Conservation (phyloP, 2,797 vertebrate species). For the Anomalospiza imberbis region DNA sequence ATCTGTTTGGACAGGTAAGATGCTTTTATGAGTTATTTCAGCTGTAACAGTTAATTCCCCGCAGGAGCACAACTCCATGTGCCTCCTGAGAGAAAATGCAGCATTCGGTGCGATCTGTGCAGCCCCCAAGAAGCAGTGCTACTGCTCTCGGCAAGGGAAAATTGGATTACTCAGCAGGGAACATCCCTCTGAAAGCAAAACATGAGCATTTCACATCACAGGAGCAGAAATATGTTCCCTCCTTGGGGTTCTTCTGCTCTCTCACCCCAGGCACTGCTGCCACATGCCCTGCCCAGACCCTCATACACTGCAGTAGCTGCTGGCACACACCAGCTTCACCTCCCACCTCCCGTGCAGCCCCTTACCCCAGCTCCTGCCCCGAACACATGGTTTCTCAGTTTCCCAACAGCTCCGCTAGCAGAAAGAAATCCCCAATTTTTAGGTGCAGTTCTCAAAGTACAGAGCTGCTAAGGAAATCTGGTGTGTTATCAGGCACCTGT, state of each 20-base stretch:
- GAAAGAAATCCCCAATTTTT: not conserved
- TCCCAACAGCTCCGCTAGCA: not conserved
- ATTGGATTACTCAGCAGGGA: not conserved
- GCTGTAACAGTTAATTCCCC: not conserved
- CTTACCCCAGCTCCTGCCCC: not conserved
- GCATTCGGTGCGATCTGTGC: fast-evolving
- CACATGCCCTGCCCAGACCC: not conserved
- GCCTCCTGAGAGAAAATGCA: fast-evolving
- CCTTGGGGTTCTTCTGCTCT: not conserved
- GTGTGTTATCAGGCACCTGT: not conserved
- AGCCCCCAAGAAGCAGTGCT: not conserved
- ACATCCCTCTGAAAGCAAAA: not conserved
- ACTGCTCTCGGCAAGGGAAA: not conserved
- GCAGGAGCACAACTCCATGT: not conserved
- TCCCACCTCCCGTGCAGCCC: not conserved
- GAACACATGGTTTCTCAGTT: not conserved
- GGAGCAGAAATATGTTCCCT: not conserved
- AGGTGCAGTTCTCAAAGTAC: not conserved
- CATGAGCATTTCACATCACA: not conserved
- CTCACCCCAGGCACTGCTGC: not conserved
- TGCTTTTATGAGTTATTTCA: not conserved
- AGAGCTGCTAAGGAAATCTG: not conserved
- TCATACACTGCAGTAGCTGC: not conserved
- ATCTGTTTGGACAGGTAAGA: constrained; percentile 88
- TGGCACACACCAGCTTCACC: not conserved